Evolutionary conservation across 1,140 invertebrate species (phyloP), one percentile per base, ranked within the genome.

Genomic region (Trinorchestia longiramus): DNA sequence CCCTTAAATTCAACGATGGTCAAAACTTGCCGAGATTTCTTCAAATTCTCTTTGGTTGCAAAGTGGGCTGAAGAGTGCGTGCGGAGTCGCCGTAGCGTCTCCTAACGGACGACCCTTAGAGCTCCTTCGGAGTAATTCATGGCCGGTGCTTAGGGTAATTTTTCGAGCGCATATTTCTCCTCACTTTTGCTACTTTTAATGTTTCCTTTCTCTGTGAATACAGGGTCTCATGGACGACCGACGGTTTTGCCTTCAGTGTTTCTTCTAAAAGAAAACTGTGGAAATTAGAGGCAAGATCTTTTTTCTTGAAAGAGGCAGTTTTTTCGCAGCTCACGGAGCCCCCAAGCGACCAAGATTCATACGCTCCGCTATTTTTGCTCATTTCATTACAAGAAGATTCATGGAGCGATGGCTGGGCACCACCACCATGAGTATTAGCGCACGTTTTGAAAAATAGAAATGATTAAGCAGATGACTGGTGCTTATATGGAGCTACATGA

Each of bases 81-180:
- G 92, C 6, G 44, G 43, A 40, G 44, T 43, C 44, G 40, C 44
- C 92, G 92, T 94, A 94, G 92, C 43, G 92, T 44, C 43, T 44
- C 92, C 44, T 45, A 94, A 94, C 44, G 44, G 43, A 94, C 92
- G 92, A 47, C 92, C 92, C 44, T 45, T 11, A 77, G 62, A 45
- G 44, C 92, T 94, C 44, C 92, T 94, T 94, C 43, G 92, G 92
- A 28, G 92, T 94, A 94, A 94, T 94, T 94, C 92, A 94, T 94
- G 92, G 92, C 92, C 92, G 92, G 92, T 94, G 92, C 92, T 94
- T 94, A 94, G 92, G 92, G 92, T 94, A 94, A 94, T 94, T 94
- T 94, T 94, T 94, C 92, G 6, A 8, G 44, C 43, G 92, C 92
- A 94, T 94, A 94, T 94, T 94, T 94, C 92, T 94, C 44, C 92